A percentile compares a stretch with the other conserved stretches of the same genome.
phyloP scores from a whole-genome alignment of 2,797 vertebrate genomes.

The Pyrocephalus nanus region DNA sequence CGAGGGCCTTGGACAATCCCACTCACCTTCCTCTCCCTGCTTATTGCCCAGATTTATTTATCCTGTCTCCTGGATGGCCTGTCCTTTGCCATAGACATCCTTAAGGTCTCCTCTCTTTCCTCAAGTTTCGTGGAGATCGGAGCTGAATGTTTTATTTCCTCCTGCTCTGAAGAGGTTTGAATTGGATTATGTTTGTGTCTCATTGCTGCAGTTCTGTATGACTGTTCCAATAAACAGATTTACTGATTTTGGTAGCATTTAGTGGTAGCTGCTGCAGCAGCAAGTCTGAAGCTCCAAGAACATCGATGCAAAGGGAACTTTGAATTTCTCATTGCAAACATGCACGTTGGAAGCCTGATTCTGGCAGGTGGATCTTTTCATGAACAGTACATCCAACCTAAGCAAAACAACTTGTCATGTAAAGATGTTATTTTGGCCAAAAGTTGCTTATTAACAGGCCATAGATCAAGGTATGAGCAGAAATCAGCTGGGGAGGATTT shows the following conservation, averaged over 20 bases:
- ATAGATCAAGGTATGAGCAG: not conserved
- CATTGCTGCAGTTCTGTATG: not conserved
- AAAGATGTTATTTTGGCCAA: not conserved
- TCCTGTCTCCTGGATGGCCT: not conserved
- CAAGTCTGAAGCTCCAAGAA: not conserved
- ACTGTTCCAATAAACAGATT: conserved; percentile 44
- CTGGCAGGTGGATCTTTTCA: not conserved
- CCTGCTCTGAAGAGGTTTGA: not conserved
- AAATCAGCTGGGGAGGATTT: not conserved
- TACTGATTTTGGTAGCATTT: conserved; percentile 28
- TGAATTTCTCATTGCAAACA: not conserved
- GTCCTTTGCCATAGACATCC: not conserved
- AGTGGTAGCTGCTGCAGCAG: not conserved
- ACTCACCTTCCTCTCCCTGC: not conserved
- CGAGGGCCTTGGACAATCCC: not conserved
- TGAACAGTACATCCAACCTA: not conserved
- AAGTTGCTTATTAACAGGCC: not conserved
- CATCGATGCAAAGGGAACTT: not conserved
- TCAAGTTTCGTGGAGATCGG: not conserved
- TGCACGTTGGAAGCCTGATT: not conserved
- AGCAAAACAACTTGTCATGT: not conserved
- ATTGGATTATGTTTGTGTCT: conserved; percentile 16
- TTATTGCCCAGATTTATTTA: not conserved
- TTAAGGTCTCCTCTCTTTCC: not conserved
- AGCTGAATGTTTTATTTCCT: conserved; percentile 1